phyloP scores from a whole-genome alignment of 1,140 invertebrate genomes.

The Drosophila pachea region DNA sequence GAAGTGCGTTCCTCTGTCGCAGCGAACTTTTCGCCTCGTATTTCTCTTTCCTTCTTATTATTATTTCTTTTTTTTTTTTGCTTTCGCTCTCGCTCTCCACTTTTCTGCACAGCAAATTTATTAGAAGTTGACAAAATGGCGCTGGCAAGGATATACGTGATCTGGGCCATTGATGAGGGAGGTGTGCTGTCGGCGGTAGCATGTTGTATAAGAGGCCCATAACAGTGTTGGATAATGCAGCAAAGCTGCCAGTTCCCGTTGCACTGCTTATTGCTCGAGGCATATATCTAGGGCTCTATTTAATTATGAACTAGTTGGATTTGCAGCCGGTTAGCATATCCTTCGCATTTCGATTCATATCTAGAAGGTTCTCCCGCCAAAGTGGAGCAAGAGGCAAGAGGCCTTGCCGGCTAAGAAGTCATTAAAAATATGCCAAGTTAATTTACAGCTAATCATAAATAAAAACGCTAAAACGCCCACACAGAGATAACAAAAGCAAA shows the following conservation, averaged over 20 bases:
- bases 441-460: conserved; percentile 40
- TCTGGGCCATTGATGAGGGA: conserved; percentile 26
- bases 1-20: conserved; percentile 43
- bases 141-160: conserved; percentile 32
- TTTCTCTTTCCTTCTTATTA: too few relatives aligned
- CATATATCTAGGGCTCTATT: too few relatives aligned
- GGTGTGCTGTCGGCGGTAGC: not conserved
- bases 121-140: conserved; percentile 53
- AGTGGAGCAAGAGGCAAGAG: too few relatives aligned
- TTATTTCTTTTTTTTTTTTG: too few relatives aligned
- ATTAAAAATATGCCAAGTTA: conserved; percentile 33
- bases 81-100: not conserved
- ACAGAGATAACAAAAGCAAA: conserved; percentile 13
- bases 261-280: too few relatives aligned
- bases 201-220: not conserved
- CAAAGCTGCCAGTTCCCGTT: too few relatives aligned
- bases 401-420: conserved; percentile 19
- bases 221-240: too few relatives aligned
- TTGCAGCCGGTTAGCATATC: too few relatives aligned
- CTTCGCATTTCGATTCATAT: too few relatives aligned
- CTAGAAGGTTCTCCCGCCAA: too few relatives aligned
- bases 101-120: conserved; percentile 36
- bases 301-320: too few relatives aligned
- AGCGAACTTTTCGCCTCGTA: conserved; percentile 13
- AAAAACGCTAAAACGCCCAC: conserved; percentile 21